These are phyloP conservation scores for Smutsia gigantea DNA, from an alignment of 2,797 vertebrate species.

Conservation along the genomic window DNA sequence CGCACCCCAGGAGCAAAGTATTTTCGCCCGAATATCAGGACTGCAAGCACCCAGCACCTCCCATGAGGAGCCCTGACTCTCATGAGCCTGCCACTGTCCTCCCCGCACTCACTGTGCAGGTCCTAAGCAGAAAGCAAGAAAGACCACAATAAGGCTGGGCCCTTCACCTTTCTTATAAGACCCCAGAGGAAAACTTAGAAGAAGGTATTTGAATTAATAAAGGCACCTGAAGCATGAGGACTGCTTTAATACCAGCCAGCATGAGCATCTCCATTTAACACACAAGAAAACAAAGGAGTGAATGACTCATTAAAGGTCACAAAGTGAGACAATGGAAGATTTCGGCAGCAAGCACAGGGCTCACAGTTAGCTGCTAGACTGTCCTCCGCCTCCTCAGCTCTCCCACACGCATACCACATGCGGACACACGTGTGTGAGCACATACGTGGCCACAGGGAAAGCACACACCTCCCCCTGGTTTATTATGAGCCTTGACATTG, in stretches of 20 bases:
- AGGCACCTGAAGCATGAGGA: not conserved
- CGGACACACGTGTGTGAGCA: not conserved
- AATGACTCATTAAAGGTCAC: conserved; percentile 68
- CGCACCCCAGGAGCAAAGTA: not conserved
- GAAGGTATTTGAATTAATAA: not conserved
- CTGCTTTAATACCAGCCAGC: not conserved
- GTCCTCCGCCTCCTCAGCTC: not conserved
- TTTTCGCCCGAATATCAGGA: not conserved
- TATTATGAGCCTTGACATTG: not conserved
- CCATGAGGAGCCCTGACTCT: not conserved
- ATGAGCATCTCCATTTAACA: not conserved
- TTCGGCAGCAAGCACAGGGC: not conserved
- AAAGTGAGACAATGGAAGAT: conserved; percentile 56
- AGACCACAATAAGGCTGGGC: not conserved
- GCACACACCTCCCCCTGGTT: not conserved
- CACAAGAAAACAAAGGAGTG: conserved; percentile 41
- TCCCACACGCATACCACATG: not conserved
- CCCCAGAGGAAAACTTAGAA: not conserved
- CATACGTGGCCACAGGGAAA: not conserved
- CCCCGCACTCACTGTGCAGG: not conserved
- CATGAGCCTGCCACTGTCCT: no score
- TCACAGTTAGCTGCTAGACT: not conserved
- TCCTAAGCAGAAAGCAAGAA: not conserved
- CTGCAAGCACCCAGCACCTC: not conserved
- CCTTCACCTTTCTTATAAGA: not conserved